Evolutionary conservation across 2,797 vertebrate genomes (phyloP).

Genomic region (Hafferia zeledoni): DNA sequence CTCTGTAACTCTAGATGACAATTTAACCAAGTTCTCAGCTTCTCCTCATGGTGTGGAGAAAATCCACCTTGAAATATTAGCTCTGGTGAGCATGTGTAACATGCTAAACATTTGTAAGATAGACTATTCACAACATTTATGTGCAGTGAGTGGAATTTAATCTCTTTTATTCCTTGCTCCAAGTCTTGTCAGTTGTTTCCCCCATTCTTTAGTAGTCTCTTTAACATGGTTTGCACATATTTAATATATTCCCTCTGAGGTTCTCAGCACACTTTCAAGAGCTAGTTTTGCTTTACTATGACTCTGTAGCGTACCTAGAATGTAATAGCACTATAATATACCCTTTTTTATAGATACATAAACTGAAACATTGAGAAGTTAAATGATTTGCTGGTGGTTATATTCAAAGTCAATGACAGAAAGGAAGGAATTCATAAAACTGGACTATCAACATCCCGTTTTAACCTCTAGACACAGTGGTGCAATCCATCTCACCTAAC

Average conservation of each 20-base stretch:
- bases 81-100: conserved; percentile 42
- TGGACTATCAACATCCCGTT: background rate
- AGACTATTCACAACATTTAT: conserved; percentile 48
- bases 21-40: conserved; percentile 1
- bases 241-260: conserved; percentile 59
- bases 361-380: conserved; percentile 40
- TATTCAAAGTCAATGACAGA: background rate
- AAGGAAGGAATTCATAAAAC: conserved; percentile 24
- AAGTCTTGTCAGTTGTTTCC: conserved; percentile 54
- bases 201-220: conserved; percentile 43
- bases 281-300: conserved; percentile 24
- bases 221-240: conserved; percentile 58
- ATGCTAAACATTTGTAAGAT: conserved; percentile 50
- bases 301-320: background rate
- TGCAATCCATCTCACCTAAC: background rate
- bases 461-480: background rate
- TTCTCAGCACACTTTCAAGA: conserved; percentile 48
- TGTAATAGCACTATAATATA: conserved; percentile 8
- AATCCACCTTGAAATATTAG: conserved; percentile 60
- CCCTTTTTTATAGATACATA: conserved; percentile 35
- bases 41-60: conserved; percentile 15
- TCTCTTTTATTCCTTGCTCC: conserved; percentile 56
- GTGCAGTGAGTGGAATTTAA: conserved; percentile 59
- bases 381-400: conserved; percentile 49
- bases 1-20: conserved; percentile 3